Percentiles rank a stretch among this genome's conserved stretches.
These are phyloP conservation scores for Catostomus latipinnis DNA, from an alignment of 2,797 vertebrate genomes.

Conservation along the genomic window DNA sequence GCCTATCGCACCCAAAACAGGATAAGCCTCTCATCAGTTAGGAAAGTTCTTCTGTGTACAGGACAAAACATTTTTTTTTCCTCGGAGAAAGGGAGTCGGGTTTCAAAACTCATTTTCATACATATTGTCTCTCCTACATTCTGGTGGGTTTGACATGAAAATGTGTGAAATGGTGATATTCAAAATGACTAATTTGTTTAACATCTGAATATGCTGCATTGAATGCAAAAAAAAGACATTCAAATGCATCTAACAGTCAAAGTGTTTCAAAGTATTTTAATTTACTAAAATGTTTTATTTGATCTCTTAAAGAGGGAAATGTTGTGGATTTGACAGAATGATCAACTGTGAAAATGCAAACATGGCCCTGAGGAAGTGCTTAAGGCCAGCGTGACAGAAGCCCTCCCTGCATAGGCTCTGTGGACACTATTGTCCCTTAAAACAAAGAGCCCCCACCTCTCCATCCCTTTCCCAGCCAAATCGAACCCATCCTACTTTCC, in stretches of 20 bases:
- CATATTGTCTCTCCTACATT: conserved; percentile 70
- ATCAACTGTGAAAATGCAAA: conserved; percentile 18
- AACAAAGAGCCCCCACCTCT: conserved; percentile 51
- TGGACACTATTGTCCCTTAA: conserved; percentile 52
- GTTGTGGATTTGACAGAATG: neutral
- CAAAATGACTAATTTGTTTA: conserved; percentile 53
- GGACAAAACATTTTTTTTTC: conserved; percentile 63
- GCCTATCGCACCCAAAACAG: conserved; percentile 68
- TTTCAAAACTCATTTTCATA: conserved; percentile 74
- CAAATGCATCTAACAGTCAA: conserved; percentile 42
- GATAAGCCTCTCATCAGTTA: conserved; percentile 80
- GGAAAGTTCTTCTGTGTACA: conserved; percentile 68
- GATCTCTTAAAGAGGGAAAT: neutral
- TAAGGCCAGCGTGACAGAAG: conserved; percentile 39
- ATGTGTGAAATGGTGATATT: conserved; percentile 32
- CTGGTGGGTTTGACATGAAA: conserved; percentile 51
- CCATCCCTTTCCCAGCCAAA: conserved; percentile 59
- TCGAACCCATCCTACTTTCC: conserved; percentile 75
- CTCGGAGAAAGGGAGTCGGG: conserved; percentile 62
- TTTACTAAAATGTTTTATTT: neutral
- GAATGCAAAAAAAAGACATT: conserved; percentile 34
- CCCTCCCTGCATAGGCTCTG: conserved; percentile 39
- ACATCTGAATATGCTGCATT: conserved; percentile 32
- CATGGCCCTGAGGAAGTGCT: neutral
- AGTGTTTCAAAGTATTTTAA: conserved; percentile 23